These are phyloP conservation scores for Notiomystis cincta DNA, from an alignment of 2,113 vertebrate species.

Conservation along the genomic window DNA sequence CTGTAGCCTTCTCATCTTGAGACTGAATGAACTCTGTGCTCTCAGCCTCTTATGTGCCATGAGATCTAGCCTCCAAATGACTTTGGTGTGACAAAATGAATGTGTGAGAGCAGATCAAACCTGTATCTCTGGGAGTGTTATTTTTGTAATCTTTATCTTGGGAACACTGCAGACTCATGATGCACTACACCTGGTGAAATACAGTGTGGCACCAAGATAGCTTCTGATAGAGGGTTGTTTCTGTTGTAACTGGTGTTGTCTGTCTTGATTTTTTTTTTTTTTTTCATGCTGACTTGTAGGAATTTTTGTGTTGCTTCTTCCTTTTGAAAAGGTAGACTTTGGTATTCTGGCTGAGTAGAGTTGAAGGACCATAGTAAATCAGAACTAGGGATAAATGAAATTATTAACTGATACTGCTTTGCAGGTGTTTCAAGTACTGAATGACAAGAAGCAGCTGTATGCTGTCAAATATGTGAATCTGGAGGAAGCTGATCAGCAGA, in stretches of 20 bases:
- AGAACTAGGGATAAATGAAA: background rate
- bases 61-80: background rate
- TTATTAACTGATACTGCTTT: background rate
- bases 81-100: background rate
- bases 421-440: constrained; percentile 93
- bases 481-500: constrained; percentile 89
- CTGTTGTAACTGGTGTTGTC: background rate
- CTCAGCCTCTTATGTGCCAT: background rate
- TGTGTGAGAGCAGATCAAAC: background rate
- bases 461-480: constrained; percentile 94
- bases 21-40: background rate
- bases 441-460: constrained; percentile 88
- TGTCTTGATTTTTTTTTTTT: background rate
- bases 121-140: background rate
- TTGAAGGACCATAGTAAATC: background rate
- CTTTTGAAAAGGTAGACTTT: background rate
- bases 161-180: background rate
- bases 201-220: background rate
- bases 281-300: background rate
- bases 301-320: background rate
- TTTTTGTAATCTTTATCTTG: background rate
- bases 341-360: background rate
- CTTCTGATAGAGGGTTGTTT: background rate
- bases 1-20: background rate
- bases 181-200: background rate